Base-by-base conservation (phyloP, 2,888 invertebrate genomes). In the Phlogophora meticulosa region DNA sequence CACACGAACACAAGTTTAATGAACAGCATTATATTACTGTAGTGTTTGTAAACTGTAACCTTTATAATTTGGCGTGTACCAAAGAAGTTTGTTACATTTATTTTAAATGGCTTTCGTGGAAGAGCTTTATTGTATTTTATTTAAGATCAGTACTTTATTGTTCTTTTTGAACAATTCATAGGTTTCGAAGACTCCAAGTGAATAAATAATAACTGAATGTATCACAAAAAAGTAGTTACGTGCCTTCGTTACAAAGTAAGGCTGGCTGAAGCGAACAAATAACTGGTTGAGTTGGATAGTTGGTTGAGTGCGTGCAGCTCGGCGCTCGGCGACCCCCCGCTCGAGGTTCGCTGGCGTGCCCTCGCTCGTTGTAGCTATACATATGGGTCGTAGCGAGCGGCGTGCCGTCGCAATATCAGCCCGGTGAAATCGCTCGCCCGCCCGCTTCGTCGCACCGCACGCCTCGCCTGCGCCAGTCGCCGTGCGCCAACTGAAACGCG, bases 401-500 rank as follows among this genome's bases (percentile, higher is more conserved):
- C 92, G 90, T 92, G 92, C 93, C 93, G 93, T 93, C 94, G 94
- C 94, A 94, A 93, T 94, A 94, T 94, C 94, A 93, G 93, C 94
- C 93, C 95, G 94, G 95, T 95, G 94, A 95, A 94, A 95, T 94
- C 95, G 94, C 93, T 92, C 93, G 93, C 93, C 93, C 94, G 93
- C 94, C 94, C 94, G 93, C 93, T 88, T 89, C 93, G 91, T 87
- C 93, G 90, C 93, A 90, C 93, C 93, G 90, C 94, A 89, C 92
- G 92, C 94, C 94, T 93, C 88, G 94, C 93, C 94, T 93, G 95
- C 94, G 94, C 95, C 94, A 94, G 94, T 95, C 94, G 94, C 93
- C 91, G 93, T 94, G 94, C 95, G 94, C 94, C 94, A 94, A 94
- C 95, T 93, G 95, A 93, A 95, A 94, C 94, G 95, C 94, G 94